phyloP scores from a whole-genome alignment of 2,888 invertebrate species.

The Drosophila mimetica region DNA sequence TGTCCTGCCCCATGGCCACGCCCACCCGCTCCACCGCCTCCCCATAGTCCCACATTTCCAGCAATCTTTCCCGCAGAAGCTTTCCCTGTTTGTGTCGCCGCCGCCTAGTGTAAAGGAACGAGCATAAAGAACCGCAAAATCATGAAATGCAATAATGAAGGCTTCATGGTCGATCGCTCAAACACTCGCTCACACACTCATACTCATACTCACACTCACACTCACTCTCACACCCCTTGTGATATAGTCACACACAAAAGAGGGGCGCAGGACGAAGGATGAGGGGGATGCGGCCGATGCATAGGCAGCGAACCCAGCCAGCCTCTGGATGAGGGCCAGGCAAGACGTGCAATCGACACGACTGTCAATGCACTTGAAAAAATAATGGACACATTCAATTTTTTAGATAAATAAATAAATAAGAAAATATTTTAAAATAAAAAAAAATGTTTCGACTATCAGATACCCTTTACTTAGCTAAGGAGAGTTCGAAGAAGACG shows the following conservation, averaged over 20 bases:
- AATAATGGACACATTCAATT: not conserved
- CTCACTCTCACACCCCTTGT: conserved; percentile 14
- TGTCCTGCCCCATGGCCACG: conserved; percentile 20
- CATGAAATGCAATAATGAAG: conserved; percentile 78
- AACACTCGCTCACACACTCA: conserved; percentile 49
- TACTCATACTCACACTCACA: conserved; percentile 10
- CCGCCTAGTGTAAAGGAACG: conserved; percentile 54
- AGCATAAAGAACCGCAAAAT: conserved; percentile 78
- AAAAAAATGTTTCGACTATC: too few relatives aligned
- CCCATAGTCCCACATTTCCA: not conserved
- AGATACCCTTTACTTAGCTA: too few relatives aligned
- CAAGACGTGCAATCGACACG: conserved; percentile 71
- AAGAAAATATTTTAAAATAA: too few relatives aligned
- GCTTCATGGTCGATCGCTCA: conserved; percentile 79
- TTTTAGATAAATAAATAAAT: too few relatives aligned
- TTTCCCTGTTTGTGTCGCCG: conserved; percentile 5
- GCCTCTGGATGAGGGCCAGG: conserved; percentile 16
- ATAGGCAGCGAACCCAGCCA: conserved; percentile 37
- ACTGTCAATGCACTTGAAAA: conserved; percentile 21
- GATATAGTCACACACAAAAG: conserved; percentile 29
- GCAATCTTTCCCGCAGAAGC: conserved; percentile 1
- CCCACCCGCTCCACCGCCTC: not conserved
- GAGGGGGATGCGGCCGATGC: conserved; percentile 8
- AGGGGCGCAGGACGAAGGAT: conserved; percentile 12
- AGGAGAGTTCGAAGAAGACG: too few relatives aligned